Conservation (phyloP, 2,888 invertebrate genomes). For the Dugesia japonica region DNA sequence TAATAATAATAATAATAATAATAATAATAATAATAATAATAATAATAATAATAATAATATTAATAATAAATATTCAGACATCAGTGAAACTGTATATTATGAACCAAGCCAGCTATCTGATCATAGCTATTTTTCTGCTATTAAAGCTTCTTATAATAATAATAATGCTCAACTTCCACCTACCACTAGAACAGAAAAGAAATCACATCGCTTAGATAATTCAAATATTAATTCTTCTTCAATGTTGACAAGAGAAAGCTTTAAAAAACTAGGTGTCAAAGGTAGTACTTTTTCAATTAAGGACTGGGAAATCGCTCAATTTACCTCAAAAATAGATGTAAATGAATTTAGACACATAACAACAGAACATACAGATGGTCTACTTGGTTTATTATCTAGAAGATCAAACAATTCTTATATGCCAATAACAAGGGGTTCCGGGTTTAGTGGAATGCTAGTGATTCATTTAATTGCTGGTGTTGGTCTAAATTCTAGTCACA, state of each 20-base stretch:
- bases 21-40: too few species aligned
- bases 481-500: slow-evolving; percentile 47
- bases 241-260: not conserved
- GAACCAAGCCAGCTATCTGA: not conserved
- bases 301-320: slow-evolving; percentile 34
- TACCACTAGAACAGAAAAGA: not conserved
- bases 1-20: too few species aligned
- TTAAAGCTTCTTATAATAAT: not conserved
- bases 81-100: not conserved
- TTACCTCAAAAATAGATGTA: slow-evolving; percentile 32
- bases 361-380: slow-evolving; percentile 5
- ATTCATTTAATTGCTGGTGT: slow-evolving; percentile 50
- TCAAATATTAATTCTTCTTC: not conserved
- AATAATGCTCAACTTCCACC: not conserved
- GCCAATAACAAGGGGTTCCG: slow-evolving; percentile 31
- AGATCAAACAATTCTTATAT: not conserved
- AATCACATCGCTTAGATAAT: not conserved
- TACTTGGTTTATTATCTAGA: not conserved
- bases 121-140: not conserved
- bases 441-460: slow-evolving; percentile 42
- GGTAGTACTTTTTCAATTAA: slow-evolving; percentile 22
- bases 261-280: slow-evolving; percentile 4
- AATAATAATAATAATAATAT: too few species aligned
- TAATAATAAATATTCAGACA: not conserved
- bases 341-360: slow-evolving; percentile 25